A percentile compares a stretch with the other conserved stretches of the same genome.
phyloP scores from a whole-genome alignment of 2,888 invertebrate genomes.

The Microctonus brassicae region DNA sequence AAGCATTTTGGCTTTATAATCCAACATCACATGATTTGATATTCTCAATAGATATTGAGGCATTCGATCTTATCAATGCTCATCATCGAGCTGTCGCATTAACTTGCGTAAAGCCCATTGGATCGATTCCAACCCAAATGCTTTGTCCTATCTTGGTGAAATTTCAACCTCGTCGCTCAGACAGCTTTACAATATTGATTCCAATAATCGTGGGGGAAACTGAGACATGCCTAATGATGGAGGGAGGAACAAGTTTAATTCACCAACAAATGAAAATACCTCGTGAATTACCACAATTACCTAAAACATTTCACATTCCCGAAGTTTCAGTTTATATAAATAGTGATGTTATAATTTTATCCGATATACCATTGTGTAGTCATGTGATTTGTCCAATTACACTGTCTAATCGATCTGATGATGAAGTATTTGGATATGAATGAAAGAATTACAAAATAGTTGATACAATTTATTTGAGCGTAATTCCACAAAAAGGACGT shows the following conservation, averaged over 20 bases:
- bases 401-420: slow-evolving; percentile 63
- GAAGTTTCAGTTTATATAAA: slow-evolving; percentile 61
- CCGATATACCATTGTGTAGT: slow-evolving; percentile 60
- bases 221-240: slow-evolving; percentile 40
- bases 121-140: slow-evolving; percentile 53
- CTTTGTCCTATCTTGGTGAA: slow-evolving; percentile 63
- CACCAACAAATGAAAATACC: slow-evolving; percentile 25
- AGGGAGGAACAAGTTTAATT: slow-evolving; percentile 40
- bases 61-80: slow-evolving; percentile 56
- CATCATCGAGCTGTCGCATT: slow-evolving; percentile 61
- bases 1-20: slow-evolving; percentile 68
- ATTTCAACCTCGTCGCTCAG: slow-evolving; percentile 67
- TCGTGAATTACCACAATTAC: slow-evolving; percentile 17
- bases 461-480: slow-evolving; percentile 54
- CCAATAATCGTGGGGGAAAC: slow-evolving; percentile 34
- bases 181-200: slow-evolving; percentile 58
- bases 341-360: slow-evolving; percentile 61
- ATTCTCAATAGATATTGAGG: slow-evolving; percentile 55
- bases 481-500: slow-evolving; percentile 60
- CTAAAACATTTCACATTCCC: slow-evolving; percentile 36
- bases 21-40: slow-evolving; percentile 55
- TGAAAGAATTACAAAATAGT: slow-evolving; percentile 64
- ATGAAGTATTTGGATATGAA: slow-evolving; percentile 63
- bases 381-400: slow-evolving; percentile 63
- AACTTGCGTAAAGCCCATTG: slow-evolving; percentile 62